A percentile compares a stretch with the other conserved stretches of the same genome.
phyloP scores from a whole-genome alignment of 2,797 vertebrate species.

The Hemibagrus guttatus region DNA sequence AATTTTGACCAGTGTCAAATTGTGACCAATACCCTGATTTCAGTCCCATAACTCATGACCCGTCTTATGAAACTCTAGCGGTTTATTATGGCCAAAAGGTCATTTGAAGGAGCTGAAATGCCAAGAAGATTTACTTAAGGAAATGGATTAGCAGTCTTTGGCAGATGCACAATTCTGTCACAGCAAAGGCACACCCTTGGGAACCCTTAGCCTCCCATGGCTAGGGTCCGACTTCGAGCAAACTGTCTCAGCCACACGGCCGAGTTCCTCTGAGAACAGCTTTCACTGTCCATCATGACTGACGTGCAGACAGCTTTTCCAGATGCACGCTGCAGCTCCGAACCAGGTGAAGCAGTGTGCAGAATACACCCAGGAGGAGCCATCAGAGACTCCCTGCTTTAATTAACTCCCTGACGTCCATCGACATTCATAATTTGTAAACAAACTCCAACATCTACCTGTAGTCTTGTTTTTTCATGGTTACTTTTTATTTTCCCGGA shows the following conservation, averaged over 20 bases:
- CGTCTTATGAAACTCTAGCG: constrained; percentile 11
- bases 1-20: constrained; percentile 36
- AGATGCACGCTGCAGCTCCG: constrained; percentile 53
- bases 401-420: constrained; percentile 56
- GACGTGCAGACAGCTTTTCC: constrained; percentile 46
- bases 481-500: constrained; percentile 43
- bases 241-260: constrained; percentile 34
- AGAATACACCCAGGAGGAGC: constrained; percentile 51
- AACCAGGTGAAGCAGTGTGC: constrained; percentile 47
- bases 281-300: constrained; percentile 55
- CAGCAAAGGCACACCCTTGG: constrained; percentile 33
- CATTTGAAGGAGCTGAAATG: constrained; percentile 41
- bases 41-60: constrained; percentile 24
- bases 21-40: constrained; percentile 9
- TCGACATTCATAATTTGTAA: constrained; percentile 42
- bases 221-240: constrained; percentile 37
- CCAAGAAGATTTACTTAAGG: constrained; percentile 47
- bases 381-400: constrained; percentile 44
- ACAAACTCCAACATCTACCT: constrained; percentile 49
- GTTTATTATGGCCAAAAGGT: constrained; percentile 35
- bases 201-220: constrained; percentile 51
- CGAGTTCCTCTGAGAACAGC: constrained; percentile 50
- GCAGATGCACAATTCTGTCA: constrained; percentile 34
- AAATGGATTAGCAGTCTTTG: constrained; percentile 42
- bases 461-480: constrained; percentile 39